Conservation (phyloP, 2,888 invertebrate genomes). For the Phrixothrix hirtus region DNA sequence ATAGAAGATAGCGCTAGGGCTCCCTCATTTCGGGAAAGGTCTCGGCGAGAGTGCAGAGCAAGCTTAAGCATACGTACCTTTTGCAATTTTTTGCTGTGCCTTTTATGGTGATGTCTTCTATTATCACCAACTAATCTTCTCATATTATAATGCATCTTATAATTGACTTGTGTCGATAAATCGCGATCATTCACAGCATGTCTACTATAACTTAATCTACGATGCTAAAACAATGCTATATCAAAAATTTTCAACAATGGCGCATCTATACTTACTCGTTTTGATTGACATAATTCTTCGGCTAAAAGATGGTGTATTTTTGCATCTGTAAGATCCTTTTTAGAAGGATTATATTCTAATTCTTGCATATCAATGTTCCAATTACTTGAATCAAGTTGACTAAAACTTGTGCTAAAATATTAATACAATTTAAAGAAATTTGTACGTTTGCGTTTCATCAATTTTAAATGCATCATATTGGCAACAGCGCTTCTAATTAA, state of each 20-base stretch:
- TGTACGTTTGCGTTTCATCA: slow-evolving; percentile 1
- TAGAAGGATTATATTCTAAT: slow-evolving; percentile 88
- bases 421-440: too few relatives aligned
- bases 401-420: slow-evolving; percentile 74
- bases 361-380: slow-evolving; percentile 95
- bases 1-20: too few relatives aligned
- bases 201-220: slow-evolving; percentile 86
- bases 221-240: slow-evolving; percentile 74
- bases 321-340: slow-evolving; percentile 91
- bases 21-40: too few relatives aligned
- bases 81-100: slow-evolving; percentile 81
- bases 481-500: too few relatives aligned
- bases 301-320: slow-evolving; percentile 90
- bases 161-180: slow-evolving; percentile 82
- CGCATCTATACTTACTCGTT: slow-evolving; percentile 79
- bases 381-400: slow-evolving; percentile 80
- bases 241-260: too few relatives aligned
- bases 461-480: too few relatives aligned
- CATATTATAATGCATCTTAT: slow-evolving; percentile 89
- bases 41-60: too few relatives aligned
- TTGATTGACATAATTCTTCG: slow-evolving; percentile 85
- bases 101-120: slow-evolving; percentile 73
- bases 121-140: slow-evolving; percentile 84
- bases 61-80: slow-evolving; percentile 74
- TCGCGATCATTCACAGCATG: slow-evolving; percentile 90